These are phyloP conservation scores for Pempheris klunzingeri DNA, from an alignment of 2,797 vertebrate species.

Conservation along the genomic window DNA sequence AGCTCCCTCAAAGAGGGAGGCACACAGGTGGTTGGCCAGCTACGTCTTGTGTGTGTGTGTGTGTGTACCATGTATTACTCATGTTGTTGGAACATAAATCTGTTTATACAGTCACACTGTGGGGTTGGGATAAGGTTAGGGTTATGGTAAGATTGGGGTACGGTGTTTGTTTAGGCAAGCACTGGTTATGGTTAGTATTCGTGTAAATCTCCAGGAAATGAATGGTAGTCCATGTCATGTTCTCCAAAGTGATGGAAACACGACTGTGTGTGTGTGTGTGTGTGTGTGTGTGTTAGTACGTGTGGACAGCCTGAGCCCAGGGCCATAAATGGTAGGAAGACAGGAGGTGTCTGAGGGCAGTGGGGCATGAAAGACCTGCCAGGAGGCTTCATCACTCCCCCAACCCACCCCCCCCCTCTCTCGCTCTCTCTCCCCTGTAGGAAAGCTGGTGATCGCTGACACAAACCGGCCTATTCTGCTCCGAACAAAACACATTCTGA, in stretches of 20 bases:
- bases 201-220: too few species aligned
- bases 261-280: constrained; percentile 8
- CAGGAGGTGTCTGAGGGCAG: constrained; percentile 51
- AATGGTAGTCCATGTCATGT: too few species aligned
- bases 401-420: not conserved
- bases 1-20: not conserved
- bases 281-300: constrained; percentile 2
- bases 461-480: constrained; percentile 85
- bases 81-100: too few species aligned
- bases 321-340: constrained; percentile 64
- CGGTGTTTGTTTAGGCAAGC: too few species aligned
- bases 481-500: constrained; percentile 91
- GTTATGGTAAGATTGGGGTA: too few species aligned
- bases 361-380: constrained; percentile 54
- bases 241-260: too few species aligned
- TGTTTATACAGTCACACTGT: too few species aligned
- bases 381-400: constrained; percentile 32
- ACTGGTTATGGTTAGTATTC: too few species aligned
- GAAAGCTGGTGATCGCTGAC: constrained; percentile 94
- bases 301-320: constrained; percentile 28
- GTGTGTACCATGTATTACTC: too few species aligned
- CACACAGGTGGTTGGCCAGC: too few species aligned
- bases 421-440: constrained; percentile 71
- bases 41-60: too few species aligned
- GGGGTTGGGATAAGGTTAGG: too few species aligned